Evolutionary conservation across 2,888 invertebrate genomes (phyloP).

Genomic region (Drosophila leonis): DNA sequence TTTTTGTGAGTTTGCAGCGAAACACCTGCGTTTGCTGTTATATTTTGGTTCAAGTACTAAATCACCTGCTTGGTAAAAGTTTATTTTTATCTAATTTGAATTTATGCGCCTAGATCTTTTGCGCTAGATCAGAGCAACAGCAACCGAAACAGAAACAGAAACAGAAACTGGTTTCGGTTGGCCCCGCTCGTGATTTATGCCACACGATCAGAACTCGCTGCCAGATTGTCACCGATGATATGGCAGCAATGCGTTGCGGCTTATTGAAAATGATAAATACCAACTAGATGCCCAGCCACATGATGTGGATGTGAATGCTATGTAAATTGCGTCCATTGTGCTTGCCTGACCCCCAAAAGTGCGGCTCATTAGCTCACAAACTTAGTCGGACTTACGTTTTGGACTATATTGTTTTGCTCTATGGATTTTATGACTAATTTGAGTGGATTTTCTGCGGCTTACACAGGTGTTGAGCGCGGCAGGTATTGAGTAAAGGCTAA

Average conservation of each 20-base stretch:
- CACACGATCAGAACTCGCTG: constrained; percentile 29
- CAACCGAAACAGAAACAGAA: constrained; percentile 12
- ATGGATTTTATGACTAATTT: background rate
- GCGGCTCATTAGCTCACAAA: constrained; percentile 42
- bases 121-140: constrained; percentile 50
- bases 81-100: constrained; percentile 74
- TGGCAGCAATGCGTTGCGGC: constrained; percentile 31
- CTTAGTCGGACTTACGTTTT: constrained; percentile 4
- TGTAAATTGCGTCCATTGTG: constrained; percentile 61
- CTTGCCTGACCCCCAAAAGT: constrained; percentile 15
- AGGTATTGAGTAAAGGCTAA: constrained; percentile 4
- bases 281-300: constrained; percentile 34
- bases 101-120: constrained; percentile 74
- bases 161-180: constrained; percentile 54
- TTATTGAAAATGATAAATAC: constrained; percentile 64
- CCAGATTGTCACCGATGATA: constrained; percentile 61
- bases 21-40: constrained; percentile 65
- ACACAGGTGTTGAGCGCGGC: constrained; percentile 36
- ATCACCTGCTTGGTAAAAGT: constrained; percentile 70
- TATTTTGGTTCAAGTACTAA: constrained; percentile 69
- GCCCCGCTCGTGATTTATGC: constrained; percentile 68
- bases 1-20: constrained; percentile 34
- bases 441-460: constrained; percentile 15
- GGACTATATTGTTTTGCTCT: constrained; percentile 15
- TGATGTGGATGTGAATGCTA: constrained; percentile 60